Percentiles rank a stretch among this genome's conserved stretches.
These are phyloP conservation scores for Toxostoma redivivum DNA, from an alignment of 2,113 vertebrate genomes.

Conservation along the genomic window DNA sequence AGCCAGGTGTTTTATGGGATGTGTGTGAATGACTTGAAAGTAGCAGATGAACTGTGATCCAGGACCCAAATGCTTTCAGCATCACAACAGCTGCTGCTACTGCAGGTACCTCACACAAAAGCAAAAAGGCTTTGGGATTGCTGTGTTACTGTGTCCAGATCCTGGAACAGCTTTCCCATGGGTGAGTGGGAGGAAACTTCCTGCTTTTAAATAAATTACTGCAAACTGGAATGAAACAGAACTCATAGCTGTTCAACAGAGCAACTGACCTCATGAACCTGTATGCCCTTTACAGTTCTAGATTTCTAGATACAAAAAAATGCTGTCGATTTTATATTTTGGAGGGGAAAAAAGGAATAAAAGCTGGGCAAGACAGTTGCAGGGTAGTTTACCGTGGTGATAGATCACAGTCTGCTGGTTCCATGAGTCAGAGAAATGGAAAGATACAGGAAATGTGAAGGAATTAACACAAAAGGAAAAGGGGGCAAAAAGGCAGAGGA, in stretches of 20 bases:
- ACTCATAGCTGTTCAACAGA: not conserved
- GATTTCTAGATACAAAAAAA: not conserved
- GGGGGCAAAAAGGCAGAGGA: not conserved
- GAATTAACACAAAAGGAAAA: not conserved
- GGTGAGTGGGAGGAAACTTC: conserved; percentile 7
- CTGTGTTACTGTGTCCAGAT: not conserved
- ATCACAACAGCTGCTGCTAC: not conserved
- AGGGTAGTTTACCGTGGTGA: not conserved
- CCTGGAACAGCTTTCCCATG: not conserved
- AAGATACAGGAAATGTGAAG: not conserved
- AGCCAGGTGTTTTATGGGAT: not conserved
- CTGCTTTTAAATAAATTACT: not conserved
- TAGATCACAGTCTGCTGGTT: not conserved
- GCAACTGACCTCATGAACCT: not conserved
- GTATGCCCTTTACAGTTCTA: not conserved
- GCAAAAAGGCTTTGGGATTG: not conserved
- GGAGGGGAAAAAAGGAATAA: not conserved
- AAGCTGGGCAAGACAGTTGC: not conserved
- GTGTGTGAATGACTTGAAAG: not conserved
- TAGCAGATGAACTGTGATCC: not conserved
- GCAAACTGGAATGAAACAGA: not conserved
- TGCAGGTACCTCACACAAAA: not conserved
- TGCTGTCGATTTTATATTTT: not conserved
- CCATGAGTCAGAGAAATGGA: not conserved
- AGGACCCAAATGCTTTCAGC: not conserved